Evolutionary conservation across 2,113 vertebrate genomes (phyloP).

Genomic region (Oreochromis tanganicae): DNA sequence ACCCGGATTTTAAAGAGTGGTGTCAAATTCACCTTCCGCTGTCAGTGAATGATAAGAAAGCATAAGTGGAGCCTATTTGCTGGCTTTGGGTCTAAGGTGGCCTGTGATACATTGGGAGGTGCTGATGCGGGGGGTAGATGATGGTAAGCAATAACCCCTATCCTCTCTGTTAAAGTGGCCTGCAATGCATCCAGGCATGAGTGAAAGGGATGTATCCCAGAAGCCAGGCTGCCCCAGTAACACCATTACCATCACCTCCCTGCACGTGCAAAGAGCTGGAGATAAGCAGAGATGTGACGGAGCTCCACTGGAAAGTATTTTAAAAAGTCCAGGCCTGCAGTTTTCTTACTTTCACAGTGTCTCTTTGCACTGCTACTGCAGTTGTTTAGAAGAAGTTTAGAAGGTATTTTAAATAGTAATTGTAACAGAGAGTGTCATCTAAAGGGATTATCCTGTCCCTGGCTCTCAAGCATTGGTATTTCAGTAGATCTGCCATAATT

Average conservation of each 20-base stretch:
- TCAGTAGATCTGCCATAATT: neutral
- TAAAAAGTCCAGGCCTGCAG: conserved; percentile 33
- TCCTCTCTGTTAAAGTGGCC: conserved; percentile 32
- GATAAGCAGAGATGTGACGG: conserved; percentile 48
- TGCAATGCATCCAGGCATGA: conserved; percentile 14
- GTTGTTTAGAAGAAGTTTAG: conserved; percentile 37
- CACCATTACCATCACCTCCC: neutral
- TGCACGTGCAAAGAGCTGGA: conserved; percentile 8
- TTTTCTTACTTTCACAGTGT: conserved; percentile 10
- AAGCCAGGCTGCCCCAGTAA: neutral
- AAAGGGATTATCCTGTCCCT: conserved; percentile 25
- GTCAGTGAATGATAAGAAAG: conserved; percentile 29
- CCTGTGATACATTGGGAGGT: neutral
- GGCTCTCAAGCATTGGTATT: conserved; percentile 18
- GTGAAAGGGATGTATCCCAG: conserved; percentile 45
- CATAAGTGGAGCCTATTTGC: neutral
- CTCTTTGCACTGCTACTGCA: neutral
- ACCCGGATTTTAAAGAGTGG: neutral
- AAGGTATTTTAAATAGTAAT: conserved; percentile 25
- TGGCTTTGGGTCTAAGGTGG: neutral
- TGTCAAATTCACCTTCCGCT: conserved; percentile 28
- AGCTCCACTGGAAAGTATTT: conserved; percentile 17
- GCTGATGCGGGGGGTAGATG: neutral
- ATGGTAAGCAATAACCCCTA: neutral
- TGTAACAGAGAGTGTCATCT: conserved; percentile 12